Conservation (phyloP, 92 coral and sea anemone species). For the Zoanthus gigantus region DNA sequence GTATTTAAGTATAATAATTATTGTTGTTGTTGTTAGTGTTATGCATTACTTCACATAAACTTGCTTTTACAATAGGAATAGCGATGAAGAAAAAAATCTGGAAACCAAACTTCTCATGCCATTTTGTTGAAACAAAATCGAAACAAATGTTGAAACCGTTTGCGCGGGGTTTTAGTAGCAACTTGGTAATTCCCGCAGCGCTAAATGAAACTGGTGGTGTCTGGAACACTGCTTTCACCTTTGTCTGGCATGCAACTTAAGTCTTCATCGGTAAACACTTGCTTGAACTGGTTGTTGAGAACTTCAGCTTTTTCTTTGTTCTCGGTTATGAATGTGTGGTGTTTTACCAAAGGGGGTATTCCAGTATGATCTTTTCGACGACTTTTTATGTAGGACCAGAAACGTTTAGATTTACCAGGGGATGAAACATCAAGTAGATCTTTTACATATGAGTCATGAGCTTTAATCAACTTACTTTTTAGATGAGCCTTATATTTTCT, state of each 20-base stretch:
- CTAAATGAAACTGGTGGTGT: constrained; percentile 3
- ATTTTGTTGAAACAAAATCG: too few species aligned
- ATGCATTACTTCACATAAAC: too few species aligned
- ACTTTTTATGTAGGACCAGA: constrained; percentile 51
- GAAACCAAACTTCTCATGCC: too few species aligned
- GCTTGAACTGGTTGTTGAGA: constrained; percentile 24
- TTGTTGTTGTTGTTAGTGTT: too few species aligned
- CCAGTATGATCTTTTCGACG: constrained; percentile 33
- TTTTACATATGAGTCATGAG: constrained; percentile 28
- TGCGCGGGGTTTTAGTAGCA: background rate
- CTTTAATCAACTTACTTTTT: background rate
- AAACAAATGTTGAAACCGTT: too few species aligned
- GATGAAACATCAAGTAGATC: constrained; percentile 25
- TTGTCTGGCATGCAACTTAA: constrained; percentile 8
- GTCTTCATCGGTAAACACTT: constrained; percentile 48
- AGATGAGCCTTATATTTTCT: constrained; percentile 15
- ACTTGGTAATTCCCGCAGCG: constrained; percentile 30
- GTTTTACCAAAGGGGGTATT: constrained; percentile 9
- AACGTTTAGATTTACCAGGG: constrained; percentile 33
- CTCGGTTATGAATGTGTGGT: constrained; percentile 30
- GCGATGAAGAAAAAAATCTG: too few species aligned
- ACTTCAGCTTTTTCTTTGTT: constrained; percentile 45
- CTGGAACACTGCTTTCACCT: constrained; percentile 15
- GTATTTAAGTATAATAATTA: too few species aligned
- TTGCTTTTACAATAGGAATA: too few species aligned